Evolutionary conservation across 2,888 invertebrate genomes (phyloP), one percentile per base, ranked within the genome.

Genomic region (Sympetrum striolatum): DNA sequence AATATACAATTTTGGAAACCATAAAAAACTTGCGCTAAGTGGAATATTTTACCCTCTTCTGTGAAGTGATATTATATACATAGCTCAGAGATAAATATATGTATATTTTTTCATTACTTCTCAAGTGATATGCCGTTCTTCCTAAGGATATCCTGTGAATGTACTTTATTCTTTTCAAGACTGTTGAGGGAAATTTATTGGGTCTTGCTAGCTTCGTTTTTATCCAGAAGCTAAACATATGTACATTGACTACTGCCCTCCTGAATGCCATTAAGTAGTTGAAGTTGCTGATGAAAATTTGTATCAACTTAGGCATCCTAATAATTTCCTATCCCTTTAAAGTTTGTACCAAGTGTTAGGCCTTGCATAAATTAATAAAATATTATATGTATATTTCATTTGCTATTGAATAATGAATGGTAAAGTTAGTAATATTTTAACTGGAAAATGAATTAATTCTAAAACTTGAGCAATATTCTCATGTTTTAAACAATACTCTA

Each of bases 21-120:
- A 39, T 18, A 48, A 86, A 44, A 53, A 60, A 60, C n/a, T 35
- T 60, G 60, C 58, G 82, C 82, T 58, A 35, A 82, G 31, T 86
- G 86, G 58, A 86, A 60, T 86, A 60, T 86, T 86, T 86, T 60
- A 86, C 86, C 86, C 58, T 86, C 60, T 58, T 60, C 60, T 86
- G 86, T 86, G 86, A 86, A 53, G 60, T 37, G 64, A 86, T 35
- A 86, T 86, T 37, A 86, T 86, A 86, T 60, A 58, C 35, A 86
- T 73, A 73, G 73, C 73, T 73, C 37, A 64, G 86, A 86, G 64
- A 60, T 86, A 86, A 60, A 86, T 86, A 64, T 86, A 60, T 86
- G 81, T 48, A 86, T 86, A 86, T 86, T 86, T 86, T 86, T 86
- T 60, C 86, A 86, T 86, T 64, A 60, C 86, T 86, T 86, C 86